Conservation (phyloP, 2,113 vertebrate genomes). For the Tetrax tetrax region DNA sequence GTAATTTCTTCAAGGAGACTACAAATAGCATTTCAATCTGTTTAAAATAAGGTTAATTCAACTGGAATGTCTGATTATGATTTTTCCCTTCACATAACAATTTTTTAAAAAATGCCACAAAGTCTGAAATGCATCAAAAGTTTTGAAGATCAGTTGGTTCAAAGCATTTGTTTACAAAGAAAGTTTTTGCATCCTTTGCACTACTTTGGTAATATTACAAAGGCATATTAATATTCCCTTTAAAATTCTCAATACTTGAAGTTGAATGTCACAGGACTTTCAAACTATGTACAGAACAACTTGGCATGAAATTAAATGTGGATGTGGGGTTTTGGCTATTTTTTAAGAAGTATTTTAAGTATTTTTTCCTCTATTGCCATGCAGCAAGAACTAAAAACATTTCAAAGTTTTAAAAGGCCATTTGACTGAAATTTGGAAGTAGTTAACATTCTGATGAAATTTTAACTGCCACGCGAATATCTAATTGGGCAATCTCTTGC, state of each 20-base stretch:
- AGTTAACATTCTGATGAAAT: slow-evolving; percentile 25
- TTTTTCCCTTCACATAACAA: background rate
- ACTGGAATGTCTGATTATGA: background rate
- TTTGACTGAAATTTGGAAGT: slow-evolving; percentile 19
- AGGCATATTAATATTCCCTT: background rate
- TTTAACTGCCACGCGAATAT: slow-evolving; percentile 25
- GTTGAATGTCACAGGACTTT: background rate
- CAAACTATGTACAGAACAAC: background rate
- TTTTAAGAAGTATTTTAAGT: slow-evolving; percentile 26
- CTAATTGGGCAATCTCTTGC: slow-evolving; percentile 29
- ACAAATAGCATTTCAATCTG: background rate
- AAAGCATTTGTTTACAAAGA: background rate
- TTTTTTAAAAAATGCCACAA: background rate
- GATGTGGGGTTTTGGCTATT: background rate
- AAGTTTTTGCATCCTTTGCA: background rate
- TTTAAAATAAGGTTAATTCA: background rate
- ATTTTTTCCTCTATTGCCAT: background rate
- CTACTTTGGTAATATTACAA: background rate
- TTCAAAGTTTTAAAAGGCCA: slow-evolving; percentile 15
- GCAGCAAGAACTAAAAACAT: background rate
- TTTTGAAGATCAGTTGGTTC: background rate
- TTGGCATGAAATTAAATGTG: background rate
- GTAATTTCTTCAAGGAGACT: background rate
- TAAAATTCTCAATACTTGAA: background rate
- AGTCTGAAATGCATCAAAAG: background rate